These are phyloP conservation scores for Chelon auratus DNA, from an alignment of 2,797 vertebrate genomes.

Conservation along the genomic window DNA sequence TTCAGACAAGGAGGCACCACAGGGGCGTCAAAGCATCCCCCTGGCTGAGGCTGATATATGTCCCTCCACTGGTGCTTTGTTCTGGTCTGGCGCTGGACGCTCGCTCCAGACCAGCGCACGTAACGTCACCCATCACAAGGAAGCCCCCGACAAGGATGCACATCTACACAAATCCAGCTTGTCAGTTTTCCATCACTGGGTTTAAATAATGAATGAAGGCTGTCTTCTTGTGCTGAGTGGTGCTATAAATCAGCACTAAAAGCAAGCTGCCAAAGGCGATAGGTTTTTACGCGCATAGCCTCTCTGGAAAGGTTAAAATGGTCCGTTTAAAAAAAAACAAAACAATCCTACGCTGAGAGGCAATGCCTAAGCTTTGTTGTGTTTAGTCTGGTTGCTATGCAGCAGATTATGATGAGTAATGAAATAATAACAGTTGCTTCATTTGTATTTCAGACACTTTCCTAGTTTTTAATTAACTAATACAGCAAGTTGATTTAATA, in stretches of 20 bases:
- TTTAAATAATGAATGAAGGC: conserved; percentile 75
- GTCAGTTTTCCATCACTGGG: conserved; percentile 46
- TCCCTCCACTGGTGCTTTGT: conserved; percentile 61
- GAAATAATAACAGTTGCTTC: background rate
- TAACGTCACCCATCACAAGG: conserved; percentile 40
- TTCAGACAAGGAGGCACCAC: conserved; percentile 80
- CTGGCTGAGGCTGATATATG: conserved; percentile 68
- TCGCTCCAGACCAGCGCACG: conserved; percentile 23
- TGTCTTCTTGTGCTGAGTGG: conserved; percentile 50
- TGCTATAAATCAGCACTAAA: conserved; percentile 68
- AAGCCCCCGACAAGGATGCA: conserved; percentile 15
- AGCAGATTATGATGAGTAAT: conserved; percentile 4
- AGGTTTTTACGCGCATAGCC: conserved; percentile 31
- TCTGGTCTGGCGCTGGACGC: conserved; percentile 57
- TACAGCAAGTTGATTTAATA: too few species aligned
- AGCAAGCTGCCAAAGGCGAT: conserved; percentile 51
- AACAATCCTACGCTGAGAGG: conserved; percentile 22
- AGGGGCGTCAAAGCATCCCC: conserved; percentile 60
- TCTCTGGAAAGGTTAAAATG: conserved; percentile 49
- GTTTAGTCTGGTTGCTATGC: conserved; percentile 8
- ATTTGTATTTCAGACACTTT: too few species aligned
- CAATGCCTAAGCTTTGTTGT: background rate
- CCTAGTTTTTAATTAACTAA: too few species aligned
- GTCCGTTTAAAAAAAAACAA: conserved; percentile 18
- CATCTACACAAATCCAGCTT: conserved; percentile 33